Percentiles rank a stretch among this genome's conserved stretches.
These are phyloP conservation scores for Samia ricini DNA, from an alignment of 1,140 invertebrate genomes.

Conservation along the genomic window DNA sequence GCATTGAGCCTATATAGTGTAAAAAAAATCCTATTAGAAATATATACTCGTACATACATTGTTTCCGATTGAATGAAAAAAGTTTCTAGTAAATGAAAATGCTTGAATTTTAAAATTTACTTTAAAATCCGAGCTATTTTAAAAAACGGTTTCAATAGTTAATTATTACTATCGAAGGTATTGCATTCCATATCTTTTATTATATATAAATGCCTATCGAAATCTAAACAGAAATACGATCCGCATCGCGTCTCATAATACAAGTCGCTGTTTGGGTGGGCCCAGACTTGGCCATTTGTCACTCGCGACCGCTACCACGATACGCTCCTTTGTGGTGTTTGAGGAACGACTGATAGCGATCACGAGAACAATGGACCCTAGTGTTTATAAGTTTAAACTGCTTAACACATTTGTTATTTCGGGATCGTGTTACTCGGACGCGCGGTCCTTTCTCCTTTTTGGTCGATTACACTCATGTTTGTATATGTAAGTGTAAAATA, in stretches of 20 bases:
- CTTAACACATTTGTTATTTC: constrained; percentile 64
- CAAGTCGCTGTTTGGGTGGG: constrained; percentile 44
- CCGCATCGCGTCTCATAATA: not conserved
- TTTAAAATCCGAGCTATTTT: not conserved
- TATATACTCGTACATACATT: too few relatives aligned
- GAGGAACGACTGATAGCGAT: constrained; percentile 32
- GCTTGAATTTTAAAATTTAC: too few relatives aligned
- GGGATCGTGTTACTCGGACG: constrained; percentile 3
- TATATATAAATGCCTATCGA: not conserved
- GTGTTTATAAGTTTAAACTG: constrained; percentile 59
- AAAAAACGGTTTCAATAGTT: not conserved
- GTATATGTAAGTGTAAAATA: not conserved
- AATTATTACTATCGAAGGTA: not conserved
- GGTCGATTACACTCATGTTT: not conserved
- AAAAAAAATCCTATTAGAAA: too few relatives aligned
- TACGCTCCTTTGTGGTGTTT: constrained; percentile 57
- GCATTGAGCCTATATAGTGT: too few relatives aligned
- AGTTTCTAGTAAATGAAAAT: too few relatives aligned
- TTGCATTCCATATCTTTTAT: not conserved
- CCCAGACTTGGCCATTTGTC: constrained; percentile 53
- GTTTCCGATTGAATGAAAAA: too few relatives aligned
- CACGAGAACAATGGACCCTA: constrained; percentile 51
- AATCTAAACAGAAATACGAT: constrained; percentile 1
- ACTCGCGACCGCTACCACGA: constrained; percentile 57
- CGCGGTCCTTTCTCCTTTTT: not conserved